Evolutionary conservation across 2,888 invertebrate genomes (phyloP).

Genomic region (Linnaemya tessellans): DNA sequence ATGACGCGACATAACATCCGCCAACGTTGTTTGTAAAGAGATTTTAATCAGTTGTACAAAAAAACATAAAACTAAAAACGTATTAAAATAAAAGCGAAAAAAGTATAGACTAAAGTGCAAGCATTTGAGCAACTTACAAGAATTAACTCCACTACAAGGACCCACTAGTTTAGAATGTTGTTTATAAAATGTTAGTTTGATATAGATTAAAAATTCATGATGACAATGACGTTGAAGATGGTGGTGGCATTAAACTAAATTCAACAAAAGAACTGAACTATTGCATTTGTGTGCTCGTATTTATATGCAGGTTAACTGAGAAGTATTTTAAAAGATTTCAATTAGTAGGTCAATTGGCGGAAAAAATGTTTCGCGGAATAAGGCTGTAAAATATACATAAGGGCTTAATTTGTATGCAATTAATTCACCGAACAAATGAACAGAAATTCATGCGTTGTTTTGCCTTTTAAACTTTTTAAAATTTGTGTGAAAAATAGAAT

Average conservation of each 20-base stretch:
- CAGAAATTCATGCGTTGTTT: no score
- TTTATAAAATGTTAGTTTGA: conserved; percentile 55
- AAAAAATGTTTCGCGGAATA: no score
- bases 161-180: conserved; percentile 28
- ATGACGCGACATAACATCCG: conserved; percentile 72
- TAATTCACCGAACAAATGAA: no score
- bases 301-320: not conserved
- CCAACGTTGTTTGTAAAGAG: conserved; percentile 62
- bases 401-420: no score
- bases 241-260: conserved; percentile 17
- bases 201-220: conserved; percentile 59
- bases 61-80: conserved; percentile 41
- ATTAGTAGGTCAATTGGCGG: not conserved
- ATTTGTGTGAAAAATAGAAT: no score
- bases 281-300: not conserved
- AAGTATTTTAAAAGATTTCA: not conserved
- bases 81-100: conserved; percentile 36
- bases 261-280: conserved; percentile 20
- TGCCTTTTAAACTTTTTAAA: no score
- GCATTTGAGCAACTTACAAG: conserved; percentile 1
- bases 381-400: no score
- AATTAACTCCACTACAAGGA: conserved; percentile 44
- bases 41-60: conserved; percentile 66
- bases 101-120: conserved; percentile 8
- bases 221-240: conserved; percentile 5